Percentiles rank a stretch among this genome's conserved stretches.
Conservation (phyloP, 2,113 vertebrate genomes). For the Diadophis punctatus region DNA sequence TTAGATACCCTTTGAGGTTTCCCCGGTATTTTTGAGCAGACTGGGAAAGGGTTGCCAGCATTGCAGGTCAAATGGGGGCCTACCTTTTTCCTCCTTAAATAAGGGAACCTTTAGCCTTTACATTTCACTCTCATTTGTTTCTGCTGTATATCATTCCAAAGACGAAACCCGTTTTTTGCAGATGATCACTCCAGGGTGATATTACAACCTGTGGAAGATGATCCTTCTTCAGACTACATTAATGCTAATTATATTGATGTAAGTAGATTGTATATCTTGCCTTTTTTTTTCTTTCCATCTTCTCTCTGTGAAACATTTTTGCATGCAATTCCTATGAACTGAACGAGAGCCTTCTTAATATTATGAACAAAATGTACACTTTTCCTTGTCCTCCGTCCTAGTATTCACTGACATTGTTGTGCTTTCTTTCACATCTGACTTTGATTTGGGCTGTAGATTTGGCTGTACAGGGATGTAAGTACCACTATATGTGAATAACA, state of each 20-base stretch:
- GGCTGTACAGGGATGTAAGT: slow-evolving; percentile 99
- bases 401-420: slow-evolving; percentile 93
- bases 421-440: slow-evolving; percentile 98
- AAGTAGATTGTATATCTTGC: slow-evolving; percentile 83
- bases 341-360: slow-evolving; percentile 74
- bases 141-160: background rate
- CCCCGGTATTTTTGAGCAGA: background rate
- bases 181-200: slow-evolving; percentile 99
- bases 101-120: background rate
- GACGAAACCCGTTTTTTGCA: slow-evolving; percentile 59
- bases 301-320: slow-evolving; percentile 79
- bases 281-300: slow-evolving; percentile 56
- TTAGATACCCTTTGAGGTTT: background rate
- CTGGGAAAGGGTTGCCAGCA: background rate
- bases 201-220: slow-evolving; percentile 95
- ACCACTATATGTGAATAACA: slow-evolving; percentile 90
- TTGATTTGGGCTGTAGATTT: slow-evolving; percentile 99
- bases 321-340: slow-evolving; percentile 78
- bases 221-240: slow-evolving; percentile 98
- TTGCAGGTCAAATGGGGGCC: background rate
- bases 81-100: background rate
- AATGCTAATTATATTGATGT: slow-evolving; percentile 99
- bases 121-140: background rate
- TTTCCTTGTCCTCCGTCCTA: slow-evolving; percentile 84
- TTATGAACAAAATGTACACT: slow-evolving; percentile 82